Evolutionary conservation across 2,888 invertebrate genomes (phyloP), one percentile per base, ranked within the genome.

Genomic region (Chaitophorus viminalis): DNA sequence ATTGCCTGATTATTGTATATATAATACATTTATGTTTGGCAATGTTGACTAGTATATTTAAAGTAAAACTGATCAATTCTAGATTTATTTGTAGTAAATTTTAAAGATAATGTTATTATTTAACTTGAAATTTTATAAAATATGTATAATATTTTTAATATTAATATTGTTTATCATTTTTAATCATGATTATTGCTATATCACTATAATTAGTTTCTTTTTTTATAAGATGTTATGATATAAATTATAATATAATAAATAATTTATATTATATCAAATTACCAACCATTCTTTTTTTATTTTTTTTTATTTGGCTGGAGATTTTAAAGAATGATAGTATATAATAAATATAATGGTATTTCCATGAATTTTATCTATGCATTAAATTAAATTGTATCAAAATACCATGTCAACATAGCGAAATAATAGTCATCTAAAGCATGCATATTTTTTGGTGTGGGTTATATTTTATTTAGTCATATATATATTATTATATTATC

Each of bases 391-490:
- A n/a, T 36, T 46, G 36, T 39, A 29, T 68, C 36, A 33, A 82
- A 75, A 60, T 74, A 83, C 31, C 39, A 21, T 68, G 78, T 86
- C 86, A 86, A 78, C 86, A 86, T 79, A 39, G 86, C 70, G 3
- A 79, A 36, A 86, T 79, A 78, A 79, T 72, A 72, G 72, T 79
- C 5, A 72, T 54, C 25, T 68, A 85, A 68, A 86, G 78, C 86
- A 86, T 86, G 86, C 78, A 72, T 29, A n/a, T n/a, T 31, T 76
- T 86, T 70, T 54, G 33, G 36, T 1, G 29, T 78, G 78, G 86
- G 86, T 72, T 72, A 72, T 72, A 54, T n/a, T 82, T 68, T 39
- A 74, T 36, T 36, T 36, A 72, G 31, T 84, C 65, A 39, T 39
- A 46, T 39, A 46, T 68, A 46, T 46, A 84, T 17, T 76, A 65